Base-by-base conservation (phyloP, 2,113 vertebrate genomes). In the Atrichornis clamosus region DNA sequence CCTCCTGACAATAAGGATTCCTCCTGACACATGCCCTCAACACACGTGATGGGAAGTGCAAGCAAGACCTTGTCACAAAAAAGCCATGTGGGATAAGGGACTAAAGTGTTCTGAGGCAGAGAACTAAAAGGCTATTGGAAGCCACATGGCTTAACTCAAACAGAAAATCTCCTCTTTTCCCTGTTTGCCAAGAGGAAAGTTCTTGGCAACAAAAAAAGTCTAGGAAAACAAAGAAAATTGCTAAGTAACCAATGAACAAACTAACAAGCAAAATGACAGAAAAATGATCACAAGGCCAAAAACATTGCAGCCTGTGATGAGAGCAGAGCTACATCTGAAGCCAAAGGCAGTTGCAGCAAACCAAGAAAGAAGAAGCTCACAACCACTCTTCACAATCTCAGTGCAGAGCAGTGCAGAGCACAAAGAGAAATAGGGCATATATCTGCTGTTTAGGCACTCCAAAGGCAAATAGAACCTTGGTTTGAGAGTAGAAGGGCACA, bases 201-300 rank as follows among this genome's bases (percentile, higher is more conserved):
- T 96, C 90, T 94, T 97, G 94, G 95, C 96, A 95, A 94, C 67
- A 86, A 94, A 96, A 92, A 77, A 86, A 74, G 72, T 83, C 88
- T 76, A 88, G 63, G 59, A 92, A 97, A 97, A 97, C 95, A 97
- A 93, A 96, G 94, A 95, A 94, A 97, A 97, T 96, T 96, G 94
- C 95, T 97, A 94, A 96, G 96, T 95, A 95, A 97, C 96, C 94
- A 97, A 96, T 94, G 96, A 94, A 88, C 90, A 97, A 95, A 95
- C 94, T 96, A 95, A 95, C 75, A 93, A 93, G 95, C 92, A 95
- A 95, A 90, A 95, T 94, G 95, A 96, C 96, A 97, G 90, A 53
- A 97, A 93, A 95, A 90, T 35, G 59, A 88, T 88, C 60, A 35
- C 68, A 84, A 90, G 72, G 94, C 96, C 95, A 97, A 94, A 94